Conservation (phyloP, 2,888 invertebrate species). For the Hyposoter dolosus region DNA sequence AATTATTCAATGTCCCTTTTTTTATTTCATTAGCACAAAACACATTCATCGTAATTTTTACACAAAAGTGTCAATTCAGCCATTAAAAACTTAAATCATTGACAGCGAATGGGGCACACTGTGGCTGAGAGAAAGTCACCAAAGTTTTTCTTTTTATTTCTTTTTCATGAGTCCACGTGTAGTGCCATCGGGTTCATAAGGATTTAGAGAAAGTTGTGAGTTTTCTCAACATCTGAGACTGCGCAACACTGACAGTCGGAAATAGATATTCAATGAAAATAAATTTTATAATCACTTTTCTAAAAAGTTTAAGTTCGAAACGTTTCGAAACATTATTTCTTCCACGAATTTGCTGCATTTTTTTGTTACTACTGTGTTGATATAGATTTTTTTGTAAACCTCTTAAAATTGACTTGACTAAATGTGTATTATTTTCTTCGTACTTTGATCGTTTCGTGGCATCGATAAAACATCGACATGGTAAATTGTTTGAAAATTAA, state of each 20-base stretch:
- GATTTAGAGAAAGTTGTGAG: slow-evolving; percentile 4
- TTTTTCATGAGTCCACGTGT: background rate
- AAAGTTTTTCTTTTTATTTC: background rate
- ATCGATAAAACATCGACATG: background rate
- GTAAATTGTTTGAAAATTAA: background rate
- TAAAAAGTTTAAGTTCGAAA: background rate
- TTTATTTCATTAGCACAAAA: background rate
- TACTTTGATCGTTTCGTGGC: background rate
- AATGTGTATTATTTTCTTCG: too few relatives aligned
- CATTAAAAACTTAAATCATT: background rate
- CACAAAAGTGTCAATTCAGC: background rate
- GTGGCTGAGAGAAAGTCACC: background rate
- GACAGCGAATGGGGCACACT: background rate
- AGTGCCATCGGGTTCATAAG: background rate
- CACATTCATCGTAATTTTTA: background rate
- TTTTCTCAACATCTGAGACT: background rate
- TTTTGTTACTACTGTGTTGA: too few relatives aligned
- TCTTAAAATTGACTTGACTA: too few relatives aligned
- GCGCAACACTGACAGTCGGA: background rate
- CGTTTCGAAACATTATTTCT: background rate
- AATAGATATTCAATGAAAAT: background rate
- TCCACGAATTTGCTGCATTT: background rate
- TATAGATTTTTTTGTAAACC: background rate
- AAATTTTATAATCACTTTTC: background rate
- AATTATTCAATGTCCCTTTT: too few relatives aligned